A percentile compares a stretch with the other conserved stretches of the same genome.
Evolutionary conservation across 2,888 invertebrate genomes (phyloP).

Genomic region (Augiades crinisus): DNA sequence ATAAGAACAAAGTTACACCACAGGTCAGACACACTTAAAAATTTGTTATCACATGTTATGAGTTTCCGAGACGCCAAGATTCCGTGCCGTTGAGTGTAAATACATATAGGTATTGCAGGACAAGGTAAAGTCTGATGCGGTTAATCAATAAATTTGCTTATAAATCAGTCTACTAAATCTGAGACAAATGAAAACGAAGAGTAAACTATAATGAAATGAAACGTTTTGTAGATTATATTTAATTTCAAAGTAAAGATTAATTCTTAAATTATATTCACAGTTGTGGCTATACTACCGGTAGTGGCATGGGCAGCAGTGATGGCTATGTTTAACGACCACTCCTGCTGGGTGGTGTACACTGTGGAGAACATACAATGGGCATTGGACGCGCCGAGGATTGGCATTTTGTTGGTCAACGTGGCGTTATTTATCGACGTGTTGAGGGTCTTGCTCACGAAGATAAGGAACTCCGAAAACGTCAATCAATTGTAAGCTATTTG

Average conservation of each 20-base stretch:
- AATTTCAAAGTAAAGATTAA: not conserved
- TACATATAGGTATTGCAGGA: no score
- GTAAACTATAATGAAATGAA: no score
- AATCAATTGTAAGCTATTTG: constrained; percentile 64
- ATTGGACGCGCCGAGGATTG: constrained; percentile 81
- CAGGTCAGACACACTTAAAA: no score
- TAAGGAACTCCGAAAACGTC: constrained; percentile 76
- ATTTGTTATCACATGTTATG: no score
- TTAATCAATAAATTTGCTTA: no score
- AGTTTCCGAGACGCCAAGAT: no score
- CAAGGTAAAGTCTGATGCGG: no score
- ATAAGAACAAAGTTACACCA: no score
- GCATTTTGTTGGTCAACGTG: constrained; percentile 80
- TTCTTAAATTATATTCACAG: constrained; percentile 40
- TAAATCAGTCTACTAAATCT: no score
- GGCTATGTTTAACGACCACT: constrained; percentile 68
- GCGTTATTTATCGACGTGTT: constrained; percentile 83
- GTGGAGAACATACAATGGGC: constrained; percentile 81
- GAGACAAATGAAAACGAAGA: no score
- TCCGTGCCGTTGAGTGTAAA: no score
- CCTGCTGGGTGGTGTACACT: constrained; percentile 84
- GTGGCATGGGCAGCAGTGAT: constrained; percentile 79
- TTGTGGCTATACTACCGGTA: constrained; percentile 74
- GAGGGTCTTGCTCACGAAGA: constrained; percentile 83
- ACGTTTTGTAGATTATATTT: not conserved